Percentiles rank a stretch among this genome's conserved stretches.
phyloP scores from a whole-genome alignment of 2,797 vertebrate species.

The Lepus townsendii region DNA sequence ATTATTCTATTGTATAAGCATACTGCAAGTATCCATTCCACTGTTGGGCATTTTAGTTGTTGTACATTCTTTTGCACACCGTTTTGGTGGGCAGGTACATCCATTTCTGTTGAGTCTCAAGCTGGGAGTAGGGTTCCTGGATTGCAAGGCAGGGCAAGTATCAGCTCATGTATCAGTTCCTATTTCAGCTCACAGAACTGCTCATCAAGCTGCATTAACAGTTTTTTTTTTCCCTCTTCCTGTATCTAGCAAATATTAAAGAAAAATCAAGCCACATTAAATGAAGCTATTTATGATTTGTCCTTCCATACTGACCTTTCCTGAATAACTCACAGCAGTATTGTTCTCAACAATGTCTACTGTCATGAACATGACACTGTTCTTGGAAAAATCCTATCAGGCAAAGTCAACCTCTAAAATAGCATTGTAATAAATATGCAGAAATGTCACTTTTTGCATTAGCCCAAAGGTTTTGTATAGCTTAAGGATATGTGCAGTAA shows the following conservation, averaged over 20 bases:
- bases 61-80: background rate
- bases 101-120: background rate
- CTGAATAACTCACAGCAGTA: slow-evolving; percentile 81
- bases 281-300: slow-evolving; percentile 82
- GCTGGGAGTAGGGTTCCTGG: background rate
- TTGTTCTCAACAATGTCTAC: slow-evolving; percentile 83
- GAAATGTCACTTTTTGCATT: slow-evolving; percentile 91
- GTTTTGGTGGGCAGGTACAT: background rate
- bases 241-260: background rate
- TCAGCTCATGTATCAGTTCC: background rate
- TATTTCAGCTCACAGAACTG: background rate
- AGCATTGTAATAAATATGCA: slow-evolving; percentile 90
- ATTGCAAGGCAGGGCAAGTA: background rate
- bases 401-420: slow-evolving; percentile 90
- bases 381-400: slow-evolving; percentile 88
- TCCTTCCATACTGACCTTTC: slow-evolving; percentile 86
- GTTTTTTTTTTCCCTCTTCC: background rate
- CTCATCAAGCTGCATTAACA: background rate
- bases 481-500: slow-evolving; percentile 90
- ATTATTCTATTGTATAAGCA: background rate
- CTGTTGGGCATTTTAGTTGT: background rate
- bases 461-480: slow-evolving; percentile 92
- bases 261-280: slow-evolving; percentile 59
- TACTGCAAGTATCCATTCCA: background rate
- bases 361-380: slow-evolving; percentile 88